Evolutionary conservation across 1,140 invertebrate genomes (phyloP).

Genomic region (Helicoverpa armigera): DNA sequence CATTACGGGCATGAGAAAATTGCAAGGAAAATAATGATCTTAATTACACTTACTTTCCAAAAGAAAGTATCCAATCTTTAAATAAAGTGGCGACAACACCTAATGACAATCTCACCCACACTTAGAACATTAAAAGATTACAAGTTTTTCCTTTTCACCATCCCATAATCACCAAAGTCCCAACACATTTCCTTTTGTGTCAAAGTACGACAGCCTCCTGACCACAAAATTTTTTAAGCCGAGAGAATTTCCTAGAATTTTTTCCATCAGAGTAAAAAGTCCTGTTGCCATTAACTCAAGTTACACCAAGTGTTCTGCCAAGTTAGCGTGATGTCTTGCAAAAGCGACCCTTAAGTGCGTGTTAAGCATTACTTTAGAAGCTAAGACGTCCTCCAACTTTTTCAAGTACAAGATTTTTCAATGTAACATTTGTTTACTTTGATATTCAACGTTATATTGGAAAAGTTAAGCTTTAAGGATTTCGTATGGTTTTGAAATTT

Average conservation of each 20-base stretch:
- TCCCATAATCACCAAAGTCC: background rate
- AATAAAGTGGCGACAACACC: too few relatives aligned
- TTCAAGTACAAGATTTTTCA: slow-evolving; percentile 38
- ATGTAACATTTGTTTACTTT: slow-evolving; percentile 48
- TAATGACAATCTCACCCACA: too few relatives aligned
- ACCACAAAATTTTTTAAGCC: background rate
- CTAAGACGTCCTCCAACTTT: slow-evolving; percentile 46
- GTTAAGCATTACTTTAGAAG: slow-evolving; percentile 47
- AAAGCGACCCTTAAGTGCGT: slow-evolving; percentile 40
- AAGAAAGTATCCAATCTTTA: too few relatives aligned
- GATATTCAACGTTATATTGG: slow-evolving; percentile 39
- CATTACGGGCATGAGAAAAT: too few relatives aligned
- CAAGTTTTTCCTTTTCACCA: background rate
- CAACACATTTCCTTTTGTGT: slow-evolving; percentile 2
- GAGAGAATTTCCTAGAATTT: slow-evolving; percentile 24
- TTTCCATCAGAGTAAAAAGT: slow-evolving; percentile 40
- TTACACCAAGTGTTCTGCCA: slow-evolving; percentile 40
- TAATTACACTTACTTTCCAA: too few relatives aligned
- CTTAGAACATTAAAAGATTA: background rate
- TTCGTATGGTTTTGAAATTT: slow-evolving; percentile 8
- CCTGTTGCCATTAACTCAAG: slow-evolving; percentile 45
- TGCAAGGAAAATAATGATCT: too few relatives aligned
- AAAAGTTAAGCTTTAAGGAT: slow-evolving; percentile 43
- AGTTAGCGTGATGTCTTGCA: slow-evolving; percentile 43
- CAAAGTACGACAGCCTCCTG: background rate